Conservation (phyloP, 2,113 vertebrate species). For the Nematolebias whitei region DNA sequence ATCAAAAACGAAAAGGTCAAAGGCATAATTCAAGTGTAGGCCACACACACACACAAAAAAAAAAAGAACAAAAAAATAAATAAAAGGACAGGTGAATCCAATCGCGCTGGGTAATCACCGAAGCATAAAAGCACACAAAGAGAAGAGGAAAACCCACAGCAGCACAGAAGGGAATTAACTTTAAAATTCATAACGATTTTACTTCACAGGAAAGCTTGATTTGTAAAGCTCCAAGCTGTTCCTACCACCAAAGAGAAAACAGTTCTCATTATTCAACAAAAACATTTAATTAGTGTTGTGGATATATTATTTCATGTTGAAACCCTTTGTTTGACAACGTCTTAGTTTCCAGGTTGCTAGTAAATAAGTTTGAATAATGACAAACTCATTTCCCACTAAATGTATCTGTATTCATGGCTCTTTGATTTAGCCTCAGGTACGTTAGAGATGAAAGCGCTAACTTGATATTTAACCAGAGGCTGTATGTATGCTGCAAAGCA, state of each 20-base stretch:
- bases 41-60: no score
- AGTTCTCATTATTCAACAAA: not conserved
- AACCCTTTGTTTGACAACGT: not conserved
- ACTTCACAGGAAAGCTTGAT: not conserved
- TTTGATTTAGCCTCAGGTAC: slow-evolving; percentile 43
- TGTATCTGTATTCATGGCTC: slow-evolving; percentile 22
- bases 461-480: slow-evolving; percentile 51
- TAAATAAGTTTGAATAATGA: slow-evolving; percentile 42
- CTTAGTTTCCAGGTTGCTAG: not conserved
- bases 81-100: not conserved
- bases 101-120: not conserved
- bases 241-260: not conserved
- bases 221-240: not conserved
- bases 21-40: not conserved
- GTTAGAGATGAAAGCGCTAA: slow-evolving; percentile 47
- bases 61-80: not conserved
- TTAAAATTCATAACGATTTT: not conserved
- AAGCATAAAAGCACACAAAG: not conserved
- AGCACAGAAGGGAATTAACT: not conserved
- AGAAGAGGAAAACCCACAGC: not conserved
- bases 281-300: not conserved
- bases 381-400: slow-evolving; percentile 35
- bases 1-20: not conserved
- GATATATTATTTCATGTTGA: slow-evolving; percentile 1
- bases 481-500: slow-evolving; percentile 1